Conservation (phyloP, 2,888 invertebrate species). For the Catocala nupta region DNA sequence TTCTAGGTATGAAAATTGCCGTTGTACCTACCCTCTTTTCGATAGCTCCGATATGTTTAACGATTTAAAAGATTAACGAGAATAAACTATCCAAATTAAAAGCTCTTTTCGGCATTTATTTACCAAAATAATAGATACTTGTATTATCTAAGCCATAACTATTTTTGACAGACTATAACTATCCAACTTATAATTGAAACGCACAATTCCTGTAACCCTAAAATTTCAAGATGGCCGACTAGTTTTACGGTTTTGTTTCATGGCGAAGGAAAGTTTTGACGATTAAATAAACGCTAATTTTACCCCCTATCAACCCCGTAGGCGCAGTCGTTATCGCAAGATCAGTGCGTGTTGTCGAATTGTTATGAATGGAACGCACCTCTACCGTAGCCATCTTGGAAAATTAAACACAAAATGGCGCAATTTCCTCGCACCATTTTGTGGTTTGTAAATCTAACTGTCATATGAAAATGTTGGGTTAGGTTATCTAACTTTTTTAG, state of each 20-base stretch:
- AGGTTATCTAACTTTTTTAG: neutral
- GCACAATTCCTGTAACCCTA: slow-evolving; percentile 7
- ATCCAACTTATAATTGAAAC: slow-evolving; percentile 8
- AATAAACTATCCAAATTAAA: too few species aligned
- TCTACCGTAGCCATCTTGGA: slow-evolving; percentile 69
- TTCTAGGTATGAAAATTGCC: too few species aligned
- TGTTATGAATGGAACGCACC: slow-evolving; percentile 65
- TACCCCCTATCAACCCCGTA: slow-evolving; percentile 53
- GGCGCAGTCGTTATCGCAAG: slow-evolving; percentile 53
- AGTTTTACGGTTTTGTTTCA: slow-evolving; percentile 19
- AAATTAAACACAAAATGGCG: slow-evolving; percentile 53
- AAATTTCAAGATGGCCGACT: slow-evolving; percentile 22
- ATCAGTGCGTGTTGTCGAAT: slow-evolving; percentile 66
- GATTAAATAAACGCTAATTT: slow-evolving; percentile 57
- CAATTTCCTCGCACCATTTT: slow-evolving; percentile 49
- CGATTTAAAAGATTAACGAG: too few species aligned
- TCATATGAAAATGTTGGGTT: too few species aligned
- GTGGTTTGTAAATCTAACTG: neutral
- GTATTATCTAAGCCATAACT: neutral
- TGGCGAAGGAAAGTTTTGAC: slow-evolving; percentile 43
- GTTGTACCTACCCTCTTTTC: too few species aligned
- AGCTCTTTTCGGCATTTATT: too few species aligned
- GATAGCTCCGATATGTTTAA: too few species aligned
- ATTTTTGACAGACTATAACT: neutral
- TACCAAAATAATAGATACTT: neutral